Base-by-base conservation (phyloP, 2,113 vertebrate genomes). In the Atherinomorus stipes region DNA sequence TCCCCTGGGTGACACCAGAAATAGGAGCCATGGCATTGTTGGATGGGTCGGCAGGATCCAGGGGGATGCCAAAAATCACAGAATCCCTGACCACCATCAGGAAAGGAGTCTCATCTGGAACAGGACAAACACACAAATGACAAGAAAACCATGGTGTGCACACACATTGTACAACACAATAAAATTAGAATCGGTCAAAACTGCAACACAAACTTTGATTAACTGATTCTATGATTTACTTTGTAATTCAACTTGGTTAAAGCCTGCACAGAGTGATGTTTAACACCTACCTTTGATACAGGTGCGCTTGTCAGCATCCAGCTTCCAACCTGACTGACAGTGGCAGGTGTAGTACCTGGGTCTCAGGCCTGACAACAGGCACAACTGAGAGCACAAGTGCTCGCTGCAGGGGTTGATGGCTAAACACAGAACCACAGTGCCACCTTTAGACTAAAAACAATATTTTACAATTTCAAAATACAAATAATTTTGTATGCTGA, bases 301-400 rank as follows among this genome's bases (percentile, higher is more conserved):
- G 66, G 94, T 97, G 62, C 92, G 88, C 44, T 91, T 86, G 89
- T 99, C 96, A 13, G 74, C 72, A 68, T 92, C 92, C 63, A 98
- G 93, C 25, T 74, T 91, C 97, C 96, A 98, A 47, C 97, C 97
- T 2, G 96, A 96, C 80, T 97, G 96, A 78, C 97, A 99, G 81
- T 93, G 94, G 85, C 97, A 99, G 47, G 93, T 94, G 89, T 95
- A 96, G 72, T 94, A 96, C 23, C 76, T 85, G 10, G 96, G 94
- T 50, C 93, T 92, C 58, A 92, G 52, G 45, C 90, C 89, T 31
- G 97, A 94, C 79, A 99, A 94, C 86, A 99, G 91, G 74, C 97
- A 99, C 37, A 99, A 91, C 60, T 99, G 97, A 87, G 92, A 95
- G 88, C 97, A 99, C 21, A 87, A 62, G 21, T 95, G 93, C 0